A percentile compares a stretch with the other conserved stretches of the same genome.
Conservation (phyloP, 2,797 vertebrate species). For the Hemibagrus guttatus region DNA sequence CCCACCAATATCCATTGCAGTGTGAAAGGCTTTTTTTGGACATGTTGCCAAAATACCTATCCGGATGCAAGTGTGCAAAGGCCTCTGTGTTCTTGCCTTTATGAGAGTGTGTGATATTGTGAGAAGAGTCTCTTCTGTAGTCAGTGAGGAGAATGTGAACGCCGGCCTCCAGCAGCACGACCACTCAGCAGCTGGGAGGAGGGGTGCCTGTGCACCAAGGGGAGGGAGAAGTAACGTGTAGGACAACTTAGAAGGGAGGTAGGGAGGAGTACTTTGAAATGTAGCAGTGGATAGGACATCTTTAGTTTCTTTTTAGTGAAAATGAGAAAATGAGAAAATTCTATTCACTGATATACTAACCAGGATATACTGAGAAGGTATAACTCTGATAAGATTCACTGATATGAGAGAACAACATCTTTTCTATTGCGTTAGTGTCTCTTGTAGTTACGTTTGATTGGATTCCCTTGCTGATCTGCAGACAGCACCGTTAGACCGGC, state of each 20-base stretch:
- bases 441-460: neutral
- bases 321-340: slow-evolving; percentile 35
- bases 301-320: slow-evolving; percentile 36
- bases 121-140: slow-evolving; percentile 48
- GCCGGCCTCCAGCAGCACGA: slow-evolving; percentile 59
- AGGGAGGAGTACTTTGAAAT: slow-evolving; percentile 62
- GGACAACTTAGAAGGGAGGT: slow-evolving; percentile 29
- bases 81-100: slow-evolving; percentile 33
- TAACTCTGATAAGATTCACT: neutral
- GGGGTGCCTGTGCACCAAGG: slow-evolving; percentile 62
- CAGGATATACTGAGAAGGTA: neutral
- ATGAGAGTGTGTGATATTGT: slow-evolving; percentile 46
- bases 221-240: slow-evolving; percentile 65
- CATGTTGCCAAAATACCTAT: slow-evolving; percentile 39
- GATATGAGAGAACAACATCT: neutral
- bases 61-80: slow-evolving; percentile 5
- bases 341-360: neutral
- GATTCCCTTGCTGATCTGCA: neutral
- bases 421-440: neutral
- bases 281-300: slow-evolving; percentile 39
- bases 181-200: slow-evolving; percentile 66
- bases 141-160: slow-evolving; percentile 62
- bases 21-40: slow-evolving; percentile 22
- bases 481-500: neutral
- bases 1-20: slow-evolving; percentile 24